A percentile compares a stretch with the other conserved stretches of the same genome.
These are phyloP conservation scores for Dolichomitus sp. DNA, from an alignment of 2,888 invertebrate species.

Conservation along the genomic window DNA sequence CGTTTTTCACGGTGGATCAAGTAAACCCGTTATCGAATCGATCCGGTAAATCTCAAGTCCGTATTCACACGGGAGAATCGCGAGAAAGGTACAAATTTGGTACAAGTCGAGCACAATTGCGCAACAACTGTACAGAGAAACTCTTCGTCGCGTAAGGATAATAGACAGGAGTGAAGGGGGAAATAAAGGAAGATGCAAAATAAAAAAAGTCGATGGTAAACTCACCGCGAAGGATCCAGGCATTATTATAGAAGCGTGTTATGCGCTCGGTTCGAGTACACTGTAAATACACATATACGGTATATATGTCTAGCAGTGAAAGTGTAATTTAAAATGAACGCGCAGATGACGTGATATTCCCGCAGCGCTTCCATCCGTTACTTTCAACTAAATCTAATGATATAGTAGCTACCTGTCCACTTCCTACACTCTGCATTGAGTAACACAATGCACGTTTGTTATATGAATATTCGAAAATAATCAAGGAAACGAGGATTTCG, in stretches of 20 bases:
- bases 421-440: slow-evolving; percentile 69
- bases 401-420: slow-evolving; percentile 68
- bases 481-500: slow-evolving; percentile 51
- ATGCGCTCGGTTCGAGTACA: slow-evolving; percentile 60
- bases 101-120: slow-evolving; percentile 54
- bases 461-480: slow-evolving; percentile 60
- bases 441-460: slow-evolving; percentile 66
- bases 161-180: slow-evolving; percentile 38
- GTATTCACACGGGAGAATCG: slow-evolving; percentile 28
- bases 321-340: slow-evolving; percentile 70
- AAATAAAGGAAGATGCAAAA: slow-evolving; percentile 36
- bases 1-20: slow-evolving; percentile 32
- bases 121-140: slow-evolving; percentile 60
- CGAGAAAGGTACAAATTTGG: slow-evolving; percentile 47
- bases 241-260: slow-evolving; percentile 67
- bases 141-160: slow-evolving; percentile 60
- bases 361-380: slow-evolving; percentile 69
- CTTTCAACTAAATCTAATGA: slow-evolving; percentile 72
- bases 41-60: slow-evolving; percentile 32
- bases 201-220: slow-evolving; percentile 42
- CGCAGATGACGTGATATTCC: slow-evolving; percentile 71
- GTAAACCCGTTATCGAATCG: slow-evolving; percentile 9
- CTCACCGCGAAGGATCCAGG: slow-evolving; percentile 59
- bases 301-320: slow-evolving; percentile 64
- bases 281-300: slow-evolving; percentile 9